Evolutionary conservation across 2,797 vertebrate genomes (phyloP).

Genomic region (Paedocypris micromegethes): DNA sequence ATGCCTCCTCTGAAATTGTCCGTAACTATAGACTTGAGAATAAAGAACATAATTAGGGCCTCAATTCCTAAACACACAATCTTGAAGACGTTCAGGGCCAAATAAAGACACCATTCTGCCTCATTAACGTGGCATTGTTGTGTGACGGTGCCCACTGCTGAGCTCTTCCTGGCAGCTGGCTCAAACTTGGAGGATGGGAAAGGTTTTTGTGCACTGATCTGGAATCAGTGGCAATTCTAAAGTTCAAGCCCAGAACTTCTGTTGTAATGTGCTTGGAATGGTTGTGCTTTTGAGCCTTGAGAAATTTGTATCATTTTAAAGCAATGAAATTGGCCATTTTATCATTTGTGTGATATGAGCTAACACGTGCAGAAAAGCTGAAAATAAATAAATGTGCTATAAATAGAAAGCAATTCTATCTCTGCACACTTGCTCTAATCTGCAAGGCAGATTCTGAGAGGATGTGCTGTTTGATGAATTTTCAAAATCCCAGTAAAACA

Average conservation of each 20-base stretch:
- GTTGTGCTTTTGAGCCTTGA: constrained; percentile 25
- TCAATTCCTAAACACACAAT: constrained; percentile 74
- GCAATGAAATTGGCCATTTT: background rate
- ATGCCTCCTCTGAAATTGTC: constrained; percentile 75
- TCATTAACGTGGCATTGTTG: constrained; percentile 81
- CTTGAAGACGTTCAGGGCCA: constrained; percentile 71
- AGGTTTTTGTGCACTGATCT: constrained; percentile 22
- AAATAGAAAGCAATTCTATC: too few relatives aligned
- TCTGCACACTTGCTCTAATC: too few relatives aligned
- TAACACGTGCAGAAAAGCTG: too few relatives aligned
- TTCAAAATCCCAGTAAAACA: too few relatives aligned
- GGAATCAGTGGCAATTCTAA: constrained; percentile 15
- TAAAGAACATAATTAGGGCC: constrained; percentile 77
- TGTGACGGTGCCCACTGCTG: constrained; percentile 69
- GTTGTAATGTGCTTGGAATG: constrained; percentile 2
- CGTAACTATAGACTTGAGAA: constrained; percentile 70
- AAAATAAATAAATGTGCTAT: too few relatives aligned
- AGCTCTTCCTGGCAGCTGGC: constrained; percentile 64
- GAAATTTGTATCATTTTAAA: constrained; percentile 2
- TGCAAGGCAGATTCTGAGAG: constrained; percentile 5
- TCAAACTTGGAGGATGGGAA: constrained; percentile 19
- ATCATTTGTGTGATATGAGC: too few relatives aligned
- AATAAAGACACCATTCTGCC: constrained; percentile 76
- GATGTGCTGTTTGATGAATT: background rate
- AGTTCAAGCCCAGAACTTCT: constrained; percentile 5